phyloP scores from a whole-genome alignment of 2,797 vertebrate genomes.

The Martes flavigula region DNA sequence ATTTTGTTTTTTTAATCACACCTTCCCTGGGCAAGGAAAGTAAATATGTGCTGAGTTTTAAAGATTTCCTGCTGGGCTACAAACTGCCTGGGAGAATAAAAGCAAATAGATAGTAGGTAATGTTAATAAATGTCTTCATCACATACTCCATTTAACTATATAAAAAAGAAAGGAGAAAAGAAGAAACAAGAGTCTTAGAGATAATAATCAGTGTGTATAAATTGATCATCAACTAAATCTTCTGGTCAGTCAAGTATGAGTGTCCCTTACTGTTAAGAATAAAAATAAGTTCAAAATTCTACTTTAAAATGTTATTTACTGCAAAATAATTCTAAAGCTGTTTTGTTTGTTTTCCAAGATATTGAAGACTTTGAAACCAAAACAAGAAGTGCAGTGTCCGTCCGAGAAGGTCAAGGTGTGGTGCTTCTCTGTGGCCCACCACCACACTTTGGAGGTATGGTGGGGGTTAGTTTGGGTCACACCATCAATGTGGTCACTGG shows the following conservation, averaged over 20 bases:
- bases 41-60: background rate
- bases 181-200: background rate
- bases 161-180: background rate
- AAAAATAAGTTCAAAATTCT: background rate
- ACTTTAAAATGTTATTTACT: background rate
- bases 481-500: fast-evolving
- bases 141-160: background rate
- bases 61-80: background rate
- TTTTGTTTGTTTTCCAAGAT: constrained; percentile 75
- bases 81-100: background rate
- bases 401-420: constrained; percentile 86
- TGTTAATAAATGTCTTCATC: background rate
- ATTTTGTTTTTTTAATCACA: background rate
- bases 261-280: background rate
- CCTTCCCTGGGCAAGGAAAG: background rate
- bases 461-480: background rate
- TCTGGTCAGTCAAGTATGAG: background rate
- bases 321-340: background rate
- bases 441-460: constrained; percentile 81
- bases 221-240: background rate
- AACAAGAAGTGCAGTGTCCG: constrained; percentile 80
- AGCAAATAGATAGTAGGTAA: background rate
- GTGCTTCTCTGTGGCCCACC: constrained; percentile 84
- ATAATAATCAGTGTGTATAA: background rate
- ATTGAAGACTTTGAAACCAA: constrained; percentile 83